A percentile compares a stretch with the other conserved stretches of the same genome.
Evolutionary conservation across 2,113 vertebrate species (phyloP).

Genomic region (Trichechus manatus): DNA sequence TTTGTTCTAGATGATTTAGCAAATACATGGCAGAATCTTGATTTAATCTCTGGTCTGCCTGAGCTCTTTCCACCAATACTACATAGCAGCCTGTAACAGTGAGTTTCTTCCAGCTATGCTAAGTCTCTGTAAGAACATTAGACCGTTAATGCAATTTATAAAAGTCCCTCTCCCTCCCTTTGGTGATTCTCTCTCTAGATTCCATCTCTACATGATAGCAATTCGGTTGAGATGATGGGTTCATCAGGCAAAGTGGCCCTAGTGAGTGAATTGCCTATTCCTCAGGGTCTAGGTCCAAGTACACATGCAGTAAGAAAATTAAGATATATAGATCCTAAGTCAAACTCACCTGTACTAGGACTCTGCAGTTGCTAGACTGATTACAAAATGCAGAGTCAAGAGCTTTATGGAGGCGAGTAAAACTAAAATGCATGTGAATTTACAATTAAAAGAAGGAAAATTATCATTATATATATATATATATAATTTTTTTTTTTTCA

Average conservation of each 20-base stretch:
- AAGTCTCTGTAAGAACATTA: not conserved
- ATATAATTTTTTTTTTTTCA: not conserved
- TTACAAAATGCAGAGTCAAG: not conserved
- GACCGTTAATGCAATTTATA: not conserved
- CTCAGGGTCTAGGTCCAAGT: not conserved
- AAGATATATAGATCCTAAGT: not conserved
- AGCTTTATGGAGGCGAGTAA: slow-evolving; percentile 8
- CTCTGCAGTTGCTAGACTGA: not conserved
- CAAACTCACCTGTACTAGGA: not conserved
- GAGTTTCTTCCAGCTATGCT: not conserved
- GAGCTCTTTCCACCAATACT: not conserved
- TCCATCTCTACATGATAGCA: not conserved
- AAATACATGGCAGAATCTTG: not conserved
- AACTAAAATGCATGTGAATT: not conserved
- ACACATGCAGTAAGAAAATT: not conserved
- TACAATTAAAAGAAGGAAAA: not conserved
- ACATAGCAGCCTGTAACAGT: not conserved
- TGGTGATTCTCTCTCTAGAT: not conserved
- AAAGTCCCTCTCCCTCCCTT: not conserved
- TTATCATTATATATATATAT: not conserved
- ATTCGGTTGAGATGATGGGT: not conserved
- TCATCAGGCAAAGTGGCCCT: not conserved
- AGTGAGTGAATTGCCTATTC: not conserved
- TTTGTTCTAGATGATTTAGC: slow-evolving; percentile 13
- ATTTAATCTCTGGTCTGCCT: not conserved